Evolutionary conservation across 2,797 vertebrate genomes (phyloP).

Genomic region (Brachyrhaphis roseni): DNA sequence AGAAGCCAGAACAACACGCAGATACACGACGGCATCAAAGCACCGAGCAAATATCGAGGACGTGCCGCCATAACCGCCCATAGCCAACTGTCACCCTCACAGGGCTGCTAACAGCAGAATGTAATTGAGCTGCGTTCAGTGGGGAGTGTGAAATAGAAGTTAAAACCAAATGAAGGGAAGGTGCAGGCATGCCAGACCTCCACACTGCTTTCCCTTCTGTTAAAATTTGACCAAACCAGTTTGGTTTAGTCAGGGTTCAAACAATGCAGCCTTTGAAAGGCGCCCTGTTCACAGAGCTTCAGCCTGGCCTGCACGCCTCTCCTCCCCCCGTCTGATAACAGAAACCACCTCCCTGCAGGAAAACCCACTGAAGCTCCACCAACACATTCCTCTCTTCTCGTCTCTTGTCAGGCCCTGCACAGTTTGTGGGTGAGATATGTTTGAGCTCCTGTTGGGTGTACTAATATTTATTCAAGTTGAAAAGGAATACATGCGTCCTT

Average conservation of each 20-base stretch:
- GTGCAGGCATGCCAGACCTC: constrained; percentile 25
- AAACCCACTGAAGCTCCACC: constrained; percentile 50
- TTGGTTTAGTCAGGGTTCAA: constrained; percentile 68
- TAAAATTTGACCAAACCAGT: constrained; percentile 70
- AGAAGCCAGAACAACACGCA: constrained; percentile 64
- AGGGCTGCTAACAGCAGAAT: constrained; percentile 19
- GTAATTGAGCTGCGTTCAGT: constrained; percentile 8
- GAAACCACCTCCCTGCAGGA: constrained; percentile 60
- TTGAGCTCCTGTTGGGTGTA: neutral
- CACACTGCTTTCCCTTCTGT: constrained; percentile 40
- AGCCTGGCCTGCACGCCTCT: constrained; percentile 61
- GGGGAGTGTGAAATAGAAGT: constrained; percentile 19
- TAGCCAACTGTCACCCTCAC: constrained; percentile 46
- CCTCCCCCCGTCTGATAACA: constrained; percentile 51
- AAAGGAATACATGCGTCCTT: constrained; percentile 14
- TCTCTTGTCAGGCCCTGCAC: constrained; percentile 4
- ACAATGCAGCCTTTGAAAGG: constrained; percentile 77
- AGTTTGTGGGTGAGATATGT: constrained; percentile 7
- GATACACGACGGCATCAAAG: constrained; percentile 57
- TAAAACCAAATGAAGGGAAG: constrained; percentile 49
- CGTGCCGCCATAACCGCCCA: constrained; percentile 27
- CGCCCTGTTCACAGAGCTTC: constrained; percentile 57
- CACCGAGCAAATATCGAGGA: constrained; percentile 38
- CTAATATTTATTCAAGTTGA: constrained; percentile 24
- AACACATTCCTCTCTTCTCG: constrained; percentile 54